Conservation (phyloP, 2,888 invertebrate species). For the Willowsia nigromaculata region DNA sequence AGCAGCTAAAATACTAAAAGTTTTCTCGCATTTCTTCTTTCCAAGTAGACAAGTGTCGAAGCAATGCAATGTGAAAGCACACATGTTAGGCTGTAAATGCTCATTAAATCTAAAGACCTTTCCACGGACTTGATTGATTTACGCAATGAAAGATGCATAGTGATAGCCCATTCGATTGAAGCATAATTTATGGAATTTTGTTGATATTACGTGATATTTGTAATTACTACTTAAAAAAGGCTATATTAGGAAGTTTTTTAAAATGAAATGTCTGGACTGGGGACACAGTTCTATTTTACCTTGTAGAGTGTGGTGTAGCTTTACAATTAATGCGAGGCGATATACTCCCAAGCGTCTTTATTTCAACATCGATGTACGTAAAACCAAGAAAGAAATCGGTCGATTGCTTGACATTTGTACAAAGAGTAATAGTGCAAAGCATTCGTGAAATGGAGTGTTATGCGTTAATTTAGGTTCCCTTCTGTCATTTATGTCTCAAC, state of each 20-base stretch:
- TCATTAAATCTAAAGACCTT: background rate
- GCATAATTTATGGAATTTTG: background rate
- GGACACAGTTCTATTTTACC: too few relatives aligned
- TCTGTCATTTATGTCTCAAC: constrained; percentile 12
- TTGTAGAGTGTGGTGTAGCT: too few relatives aligned
- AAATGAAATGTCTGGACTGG: background rate
- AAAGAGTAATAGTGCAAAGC: constrained; percentile 7
- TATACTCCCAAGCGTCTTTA: background rate
- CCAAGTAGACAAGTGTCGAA: too few relatives aligned
- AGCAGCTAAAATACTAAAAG: too few relatives aligned
- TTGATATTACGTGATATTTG: background rate
- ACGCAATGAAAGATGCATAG: background rate
- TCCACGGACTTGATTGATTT: background rate
- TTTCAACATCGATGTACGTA: background rate
- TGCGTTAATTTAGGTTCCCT: constrained; percentile 1
- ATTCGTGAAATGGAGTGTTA: background rate
- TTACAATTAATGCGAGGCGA: background rate
- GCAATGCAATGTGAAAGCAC: too few relatives aligned
- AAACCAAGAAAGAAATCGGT: background rate
- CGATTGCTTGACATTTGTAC: constrained; percentile 29
- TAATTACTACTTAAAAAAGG: background rate
- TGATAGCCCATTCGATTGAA: too few relatives aligned
- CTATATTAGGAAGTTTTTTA: background rate
- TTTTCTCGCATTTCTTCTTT: too few relatives aligned
- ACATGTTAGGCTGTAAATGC: too few relatives aligned